Evolutionary conservation across 2,888 invertebrate genomes (phyloP).

Genomic region (Patella pellucida): DNA sequence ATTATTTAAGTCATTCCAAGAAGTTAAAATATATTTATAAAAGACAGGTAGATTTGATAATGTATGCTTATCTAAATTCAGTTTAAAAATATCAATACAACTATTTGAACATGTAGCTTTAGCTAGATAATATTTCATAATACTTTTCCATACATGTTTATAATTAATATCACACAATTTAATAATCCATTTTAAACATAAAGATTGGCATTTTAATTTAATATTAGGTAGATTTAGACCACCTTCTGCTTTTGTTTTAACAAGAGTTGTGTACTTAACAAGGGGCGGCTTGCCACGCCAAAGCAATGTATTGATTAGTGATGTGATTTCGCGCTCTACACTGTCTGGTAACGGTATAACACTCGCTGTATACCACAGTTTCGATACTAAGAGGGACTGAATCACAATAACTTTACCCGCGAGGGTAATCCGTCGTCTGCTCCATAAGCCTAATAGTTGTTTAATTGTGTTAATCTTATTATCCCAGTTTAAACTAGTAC

Average conservation of each 20-base stretch:
- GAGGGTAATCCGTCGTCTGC: neutral
- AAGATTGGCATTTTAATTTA: too few species aligned
- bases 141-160: too few species aligned
- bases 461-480: neutral
- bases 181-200: too few species aligned
- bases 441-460: constrained; percentile 10
- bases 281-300: neutral
- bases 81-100: too few species aligned
- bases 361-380: constrained; percentile 2
- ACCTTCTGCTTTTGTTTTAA: neutral
- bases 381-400: neutral
- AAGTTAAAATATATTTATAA: too few species aligned
- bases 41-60: too few species aligned
- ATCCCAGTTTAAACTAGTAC: neutral
- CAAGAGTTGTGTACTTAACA: neutral
- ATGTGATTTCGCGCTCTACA: neutral
- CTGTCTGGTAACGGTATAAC: neutral
- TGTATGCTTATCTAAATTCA: too few species aligned
- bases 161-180: too few species aligned
- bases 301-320: neutral
- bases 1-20: too few species aligned
- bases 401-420: neutral
- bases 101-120: too few species aligned
- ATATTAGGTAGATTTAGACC: neutral
- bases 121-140: too few species aligned